phyloP scores from a whole-genome alignment of 2,113 vertebrate species.

The Brachypteracias leptosomus region DNA sequence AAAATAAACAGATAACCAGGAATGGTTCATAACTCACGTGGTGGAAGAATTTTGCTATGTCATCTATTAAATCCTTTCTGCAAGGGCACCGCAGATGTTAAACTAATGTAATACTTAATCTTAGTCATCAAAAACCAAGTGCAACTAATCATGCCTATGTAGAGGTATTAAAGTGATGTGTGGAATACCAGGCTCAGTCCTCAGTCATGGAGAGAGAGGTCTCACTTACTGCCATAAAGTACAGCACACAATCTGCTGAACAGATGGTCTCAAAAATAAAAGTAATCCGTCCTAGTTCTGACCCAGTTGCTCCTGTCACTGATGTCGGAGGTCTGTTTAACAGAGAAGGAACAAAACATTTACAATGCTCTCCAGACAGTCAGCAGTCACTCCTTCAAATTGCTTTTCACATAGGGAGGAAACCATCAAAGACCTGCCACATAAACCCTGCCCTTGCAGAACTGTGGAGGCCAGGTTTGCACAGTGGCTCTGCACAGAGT shows the following conservation, averaged over 20 bases:
- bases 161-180: neutral
- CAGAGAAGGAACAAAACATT: slow-evolving; percentile 27
- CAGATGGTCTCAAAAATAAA: slow-evolving; percentile 96
- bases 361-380: neutral
- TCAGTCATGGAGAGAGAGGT: neutral
- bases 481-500: neutral
- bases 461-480: neutral
- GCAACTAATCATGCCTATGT: neutral
- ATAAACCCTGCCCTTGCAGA: neutral
- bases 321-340: slow-evolving; percentile 86
- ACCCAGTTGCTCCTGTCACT: slow-evolving; percentile 80
- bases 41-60: neutral
- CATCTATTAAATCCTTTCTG: neutral
- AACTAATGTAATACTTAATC: neutral
- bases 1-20: neutral
- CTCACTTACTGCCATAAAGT: slow-evolving; percentile 95
- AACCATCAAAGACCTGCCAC: neutral
- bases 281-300: slow-evolving; percentile 89
- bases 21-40: neutral
- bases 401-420: neutral
- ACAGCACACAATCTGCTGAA: slow-evolving; percentile 89
- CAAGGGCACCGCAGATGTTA: neutral
- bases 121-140: neutral
- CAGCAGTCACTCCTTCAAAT: neutral
- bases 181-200: neutral